These are phyloP conservation scores for Nothoprocta pentlandii DNA, from an alignment of 2,113 vertebrate species.

Conservation along the genomic window DNA sequence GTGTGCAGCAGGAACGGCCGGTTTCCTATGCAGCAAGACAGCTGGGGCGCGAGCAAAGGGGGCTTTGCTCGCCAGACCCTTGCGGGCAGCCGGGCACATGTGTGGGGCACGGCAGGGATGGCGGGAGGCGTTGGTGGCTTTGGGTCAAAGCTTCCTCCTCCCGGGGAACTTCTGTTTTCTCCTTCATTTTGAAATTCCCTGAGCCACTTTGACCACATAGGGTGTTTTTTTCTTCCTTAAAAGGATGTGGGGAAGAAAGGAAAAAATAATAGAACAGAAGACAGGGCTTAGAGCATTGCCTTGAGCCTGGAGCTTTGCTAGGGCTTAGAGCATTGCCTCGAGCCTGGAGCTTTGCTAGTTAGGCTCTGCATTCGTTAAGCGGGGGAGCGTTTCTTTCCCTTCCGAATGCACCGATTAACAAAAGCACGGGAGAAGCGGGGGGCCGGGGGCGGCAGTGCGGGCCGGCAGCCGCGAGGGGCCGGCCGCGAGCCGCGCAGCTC, in stretches of 20 bases:
- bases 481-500: constrained; percentile 76
- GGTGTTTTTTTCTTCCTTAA: not conserved
- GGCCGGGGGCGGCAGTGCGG: constrained; percentile 67
- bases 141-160: no score
- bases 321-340: not conserved
- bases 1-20: not conserved
- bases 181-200: not conserved
- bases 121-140: not conserved
- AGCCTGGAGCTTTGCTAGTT: not conserved
- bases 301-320: not conserved
- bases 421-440: constrained; percentile 26
- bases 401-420: constrained; percentile 19
- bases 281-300: not conserved
- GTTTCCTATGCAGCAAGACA: fast-evolving
- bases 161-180: not conserved
- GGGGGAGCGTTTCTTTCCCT: constrained; percentile 37
- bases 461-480: constrained; percentile 77
- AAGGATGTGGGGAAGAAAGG: no score
- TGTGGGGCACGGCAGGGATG: not conserved
- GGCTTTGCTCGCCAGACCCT: fast-evolving
- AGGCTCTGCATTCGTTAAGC: constrained; percentile 35
- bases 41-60: not conserved
- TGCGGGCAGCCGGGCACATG: not conserved
- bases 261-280: not conserved
- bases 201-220: fast-evolving